Evolutionary conservation across 2,888 invertebrate species (phyloP).

Genomic region (Diaperis boleti): DNA sequence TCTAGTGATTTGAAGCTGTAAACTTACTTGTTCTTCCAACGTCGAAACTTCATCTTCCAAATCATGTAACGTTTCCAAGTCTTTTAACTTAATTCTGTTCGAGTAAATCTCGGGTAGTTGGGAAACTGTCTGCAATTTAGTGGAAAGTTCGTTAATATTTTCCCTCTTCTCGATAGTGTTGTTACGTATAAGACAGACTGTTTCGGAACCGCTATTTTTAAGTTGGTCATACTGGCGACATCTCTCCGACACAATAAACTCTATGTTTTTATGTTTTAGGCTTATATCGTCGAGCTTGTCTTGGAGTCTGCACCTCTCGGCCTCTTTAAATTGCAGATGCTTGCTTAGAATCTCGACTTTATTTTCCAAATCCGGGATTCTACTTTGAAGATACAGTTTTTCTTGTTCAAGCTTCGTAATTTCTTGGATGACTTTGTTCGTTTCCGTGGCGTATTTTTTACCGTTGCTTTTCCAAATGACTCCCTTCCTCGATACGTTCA

Average conservation of each 20-base stretch:
- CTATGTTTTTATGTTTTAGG: slow-evolving; percentile 16
- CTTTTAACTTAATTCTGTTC: no score
- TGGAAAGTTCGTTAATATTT: slow-evolving; percentile 28
- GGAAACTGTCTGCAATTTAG: slow-evolving; percentile 1
- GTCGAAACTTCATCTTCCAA: no score
- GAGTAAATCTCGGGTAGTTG: slow-evolving; percentile 6
- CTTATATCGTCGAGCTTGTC: slow-evolving; percentile 17
- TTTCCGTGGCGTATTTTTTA: neutral
- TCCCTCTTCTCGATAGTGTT: slow-evolving; percentile 13
- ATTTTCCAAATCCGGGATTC: slow-evolving; percentile 14
- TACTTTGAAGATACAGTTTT: slow-evolving; percentile 4
- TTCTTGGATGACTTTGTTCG: neutral
- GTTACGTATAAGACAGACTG: slow-evolving; percentile 16
- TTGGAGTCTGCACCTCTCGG: slow-evolving; percentile 6
- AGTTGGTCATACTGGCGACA: slow-evolving; percentile 14
- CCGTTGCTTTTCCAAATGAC: slow-evolving; percentile 4
- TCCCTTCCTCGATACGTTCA: slow-evolving; percentile 4
- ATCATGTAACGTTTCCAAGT: no score
- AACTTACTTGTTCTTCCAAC: no score
- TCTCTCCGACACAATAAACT: slow-evolving; percentile 14
- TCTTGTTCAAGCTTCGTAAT: slow-evolving; percentile 15
- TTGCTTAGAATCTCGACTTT: slow-evolving; percentile 14
- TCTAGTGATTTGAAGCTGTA: no score
- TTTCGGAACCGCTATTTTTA: slow-evolving; percentile 16
- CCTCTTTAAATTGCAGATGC: slow-evolving; percentile 10